A percentile compares a stretch with the other conserved stretches of the same genome.
phyloP scores from a whole-genome alignment of 2,888 invertebrate species.

The Nephrotoma guestfalica region DNA sequence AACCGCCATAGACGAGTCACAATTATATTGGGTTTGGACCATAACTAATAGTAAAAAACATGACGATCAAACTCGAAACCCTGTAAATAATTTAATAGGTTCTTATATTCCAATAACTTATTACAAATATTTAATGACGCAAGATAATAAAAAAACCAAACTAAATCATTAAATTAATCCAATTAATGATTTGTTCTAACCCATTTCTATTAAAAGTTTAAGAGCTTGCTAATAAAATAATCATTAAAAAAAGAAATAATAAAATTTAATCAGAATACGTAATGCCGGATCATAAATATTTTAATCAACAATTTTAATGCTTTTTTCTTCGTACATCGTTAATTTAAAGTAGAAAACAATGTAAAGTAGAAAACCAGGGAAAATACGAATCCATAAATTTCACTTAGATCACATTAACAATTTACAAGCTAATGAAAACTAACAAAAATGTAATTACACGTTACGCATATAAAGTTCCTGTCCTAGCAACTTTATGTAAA shows the following conservation, averaged over 20 bases:
- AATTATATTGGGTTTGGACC: no score
- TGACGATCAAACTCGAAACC: no score
- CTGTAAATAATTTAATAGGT: no score
- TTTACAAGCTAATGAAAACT: no score
- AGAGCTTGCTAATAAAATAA: background rate
- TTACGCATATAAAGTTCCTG: no score
- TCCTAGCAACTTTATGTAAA: no score
- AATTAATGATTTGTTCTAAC: background rate
- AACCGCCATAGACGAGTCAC: no score
- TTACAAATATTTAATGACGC: no score
- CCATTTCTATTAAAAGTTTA: background rate
- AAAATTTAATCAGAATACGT: background rate
- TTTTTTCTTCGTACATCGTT: background rate
- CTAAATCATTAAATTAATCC: background rate
- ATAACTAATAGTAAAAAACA: no score
- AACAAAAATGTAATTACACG: no score
- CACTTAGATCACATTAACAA: background rate
- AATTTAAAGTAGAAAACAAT: background rate
- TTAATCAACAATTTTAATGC: background rate
- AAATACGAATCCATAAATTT: background rate
- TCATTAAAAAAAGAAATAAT: background rate
- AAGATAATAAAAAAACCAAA: no score
- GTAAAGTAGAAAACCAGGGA: background rate
- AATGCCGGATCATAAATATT: background rate
- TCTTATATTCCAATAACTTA: no score